Evolutionary conservation across 2,113 vertebrate genomes (phyloP), one percentile per base, ranked within the genome.

Genomic region (Vulpes lagopus): DNA sequence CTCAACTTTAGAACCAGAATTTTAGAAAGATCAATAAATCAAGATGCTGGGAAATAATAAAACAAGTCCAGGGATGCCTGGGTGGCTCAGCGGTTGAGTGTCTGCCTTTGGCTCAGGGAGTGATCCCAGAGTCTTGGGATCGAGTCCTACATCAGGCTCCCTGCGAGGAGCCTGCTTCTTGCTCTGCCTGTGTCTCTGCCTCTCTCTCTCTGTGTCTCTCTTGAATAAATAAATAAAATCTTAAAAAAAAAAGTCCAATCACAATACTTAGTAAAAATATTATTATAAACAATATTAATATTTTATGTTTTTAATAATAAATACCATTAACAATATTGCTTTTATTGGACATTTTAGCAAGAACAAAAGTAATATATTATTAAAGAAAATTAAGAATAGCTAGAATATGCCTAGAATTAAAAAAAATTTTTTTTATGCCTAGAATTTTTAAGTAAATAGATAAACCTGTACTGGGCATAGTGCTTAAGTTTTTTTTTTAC

Each of bases 261-360:
- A 82, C 43, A 73, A 79, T 93, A 73, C 14, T 82, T 71, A 38
- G 12, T 89, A 73, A 80, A 92, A 89, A 84, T 20, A 81, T 59
- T 62, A 69, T 78, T 55, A 91, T 76, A 78, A 82, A 93, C 3
- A 82, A 69, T 43, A 67, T 73, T 69, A 38, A 76, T 71, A 80
- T 51, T 93, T 67, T 76, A 51, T 83, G 19, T 74, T 94, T 92
- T 64, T 88, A 79, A 89, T 89, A n/a, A 67, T 89, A 55, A 84
- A 51, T 79, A 79, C 60, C 65, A 55, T 55, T 78, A 84, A 85
- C 89, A 84, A 84, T 73, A 57, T 85, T 51, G 27, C n/a, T 62
- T 62, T n/a, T 57, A 62, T 35, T 35, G 74, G 64, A 65, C 30
- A 81, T 59, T 91, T 80, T 74, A 91, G 38, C 62, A 49, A 91